These are phyloP conservation scores for Pogona vitticeps DNA, from an alignment of 2,113 vertebrate species.

Conservation along the genomic window DNA sequence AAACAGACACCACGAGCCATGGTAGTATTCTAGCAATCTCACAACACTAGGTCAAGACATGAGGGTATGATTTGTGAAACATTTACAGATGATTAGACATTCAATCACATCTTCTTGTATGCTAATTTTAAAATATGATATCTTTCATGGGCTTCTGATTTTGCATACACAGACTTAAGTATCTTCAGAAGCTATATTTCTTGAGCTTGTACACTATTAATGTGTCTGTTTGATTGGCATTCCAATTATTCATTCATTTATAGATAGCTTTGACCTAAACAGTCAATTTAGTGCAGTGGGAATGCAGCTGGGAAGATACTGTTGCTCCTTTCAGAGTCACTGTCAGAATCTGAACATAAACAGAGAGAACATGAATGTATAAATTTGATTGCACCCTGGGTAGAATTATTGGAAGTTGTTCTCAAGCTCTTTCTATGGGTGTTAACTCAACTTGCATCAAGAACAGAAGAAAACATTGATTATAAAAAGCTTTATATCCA, in stretches of 20 bases:
- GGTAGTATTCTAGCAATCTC: not conserved
- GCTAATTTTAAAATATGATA: slow-evolving; percentile 47
- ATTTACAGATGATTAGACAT: slow-evolving; percentile 37
- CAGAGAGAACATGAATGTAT: slow-evolving; percentile 62
- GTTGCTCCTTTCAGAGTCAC: slow-evolving; percentile 59
- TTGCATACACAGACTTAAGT: slow-evolving; percentile 23
- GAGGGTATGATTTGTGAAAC: not conserved
- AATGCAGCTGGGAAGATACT: slow-evolving; percentile 60
- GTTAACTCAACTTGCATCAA: slow-evolving; percentile 70
- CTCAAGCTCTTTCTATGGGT: slow-evolving; percentile 55
- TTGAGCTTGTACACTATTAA: slow-evolving; percentile 66
- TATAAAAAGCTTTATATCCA: slow-evolving; percentile 73
- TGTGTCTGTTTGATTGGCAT: slow-evolving; percentile 84
- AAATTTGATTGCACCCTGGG: slow-evolving; percentile 59
- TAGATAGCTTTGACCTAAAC: slow-evolving; percentile 78
- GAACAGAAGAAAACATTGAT: slow-evolving; percentile 74
- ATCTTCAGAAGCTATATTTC: slow-evolving; percentile 62
- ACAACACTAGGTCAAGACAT: not conserved
- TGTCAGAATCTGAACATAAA: slow-evolving; percentile 66
- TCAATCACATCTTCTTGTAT: slow-evolving; percentile 30
- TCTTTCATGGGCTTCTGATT: slow-evolving; percentile 53
- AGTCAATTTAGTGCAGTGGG: slow-evolving; percentile 65
- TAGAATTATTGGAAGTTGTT: slow-evolving; percentile 58
- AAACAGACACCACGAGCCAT: not conserved
- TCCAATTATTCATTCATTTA: slow-evolving; percentile 86